Evolutionary conservation across 2,113 vertebrate genomes (phyloP).

Genomic region (Thomomys bottae): DNA sequence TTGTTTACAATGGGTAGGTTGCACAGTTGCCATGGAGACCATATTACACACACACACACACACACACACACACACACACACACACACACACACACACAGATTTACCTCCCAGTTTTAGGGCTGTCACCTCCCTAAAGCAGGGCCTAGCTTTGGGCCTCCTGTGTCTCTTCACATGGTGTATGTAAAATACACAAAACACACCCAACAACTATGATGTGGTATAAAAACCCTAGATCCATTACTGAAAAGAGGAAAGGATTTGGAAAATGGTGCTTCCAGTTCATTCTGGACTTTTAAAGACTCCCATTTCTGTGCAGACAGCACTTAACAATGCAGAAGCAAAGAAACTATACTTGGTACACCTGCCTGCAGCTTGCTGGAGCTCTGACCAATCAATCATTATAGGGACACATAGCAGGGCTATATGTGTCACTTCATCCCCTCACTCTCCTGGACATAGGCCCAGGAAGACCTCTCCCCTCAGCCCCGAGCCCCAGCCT

Average conservation of each 20-base stretch:
- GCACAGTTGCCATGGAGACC: not conserved
- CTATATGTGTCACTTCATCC: not conserved
- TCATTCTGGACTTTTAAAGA: not conserved
- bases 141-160: not conserved
- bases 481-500: rapidly evolving
- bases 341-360: rapidly evolving
- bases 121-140: not conserved
- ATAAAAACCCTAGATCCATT: not conserved
- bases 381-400: rapidly evolving
- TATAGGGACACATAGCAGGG: not conserved
- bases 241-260: not conserved
- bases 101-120: not conserved
- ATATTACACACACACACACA: not conserved
- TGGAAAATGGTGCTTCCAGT: not conserved
- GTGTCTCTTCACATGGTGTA: not conserved
- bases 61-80: no score
- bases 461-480: rapidly evolving
- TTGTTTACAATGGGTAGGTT: not conserved
- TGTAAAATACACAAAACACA: not conserved
- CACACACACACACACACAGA: no score
- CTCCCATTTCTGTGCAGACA: not conserved
- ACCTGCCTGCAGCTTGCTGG: rapidly evolving
- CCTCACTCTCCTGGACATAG: not conserved
- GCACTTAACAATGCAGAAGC: not conserved
- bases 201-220: not conserved